Conservation (phyloP, 2,797 vertebrate species). For the Thripadectes ignobilis region DNA sequence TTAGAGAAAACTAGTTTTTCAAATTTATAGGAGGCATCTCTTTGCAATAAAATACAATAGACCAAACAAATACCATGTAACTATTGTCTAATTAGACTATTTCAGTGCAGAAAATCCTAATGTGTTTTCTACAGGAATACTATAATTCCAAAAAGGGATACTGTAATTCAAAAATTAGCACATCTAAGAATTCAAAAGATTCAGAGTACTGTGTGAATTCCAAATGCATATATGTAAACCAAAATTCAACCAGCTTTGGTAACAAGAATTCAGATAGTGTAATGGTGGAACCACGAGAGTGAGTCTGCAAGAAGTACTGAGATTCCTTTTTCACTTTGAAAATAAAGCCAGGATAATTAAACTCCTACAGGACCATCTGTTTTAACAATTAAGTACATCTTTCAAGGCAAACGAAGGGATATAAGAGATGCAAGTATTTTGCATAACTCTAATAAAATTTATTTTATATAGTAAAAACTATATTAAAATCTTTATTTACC, state of each 20-base stretch:
- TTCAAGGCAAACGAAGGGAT: background rate
- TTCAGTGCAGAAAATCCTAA: background rate
- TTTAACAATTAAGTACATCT: background rate
- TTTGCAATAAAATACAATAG: background rate
- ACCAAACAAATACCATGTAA: background rate
- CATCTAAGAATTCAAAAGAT: background rate
- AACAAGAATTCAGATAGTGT: background rate
- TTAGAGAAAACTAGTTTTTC: background rate
- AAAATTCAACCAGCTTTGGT: background rate
- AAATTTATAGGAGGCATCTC: background rate
- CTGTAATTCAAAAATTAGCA: background rate
- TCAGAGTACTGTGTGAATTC: background rate
- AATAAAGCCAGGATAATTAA: slow-evolving; percentile 16
- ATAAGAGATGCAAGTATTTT: background rate
- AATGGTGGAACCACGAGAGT: background rate
- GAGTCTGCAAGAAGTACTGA: background rate
- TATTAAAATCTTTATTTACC: background rate
- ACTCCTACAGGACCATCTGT: background rate
- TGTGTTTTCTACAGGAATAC: background rate
- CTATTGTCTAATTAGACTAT: background rate
- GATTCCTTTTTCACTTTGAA: background rate
- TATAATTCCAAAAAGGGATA: background rate
- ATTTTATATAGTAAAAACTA: background rate
- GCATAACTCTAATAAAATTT: background rate
- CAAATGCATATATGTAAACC: background rate